These are phyloP conservation scores for Drosophila hamatofila DNA, from an alignment of 2,888 invertebrate species.

Conservation along the genomic window DNA sequence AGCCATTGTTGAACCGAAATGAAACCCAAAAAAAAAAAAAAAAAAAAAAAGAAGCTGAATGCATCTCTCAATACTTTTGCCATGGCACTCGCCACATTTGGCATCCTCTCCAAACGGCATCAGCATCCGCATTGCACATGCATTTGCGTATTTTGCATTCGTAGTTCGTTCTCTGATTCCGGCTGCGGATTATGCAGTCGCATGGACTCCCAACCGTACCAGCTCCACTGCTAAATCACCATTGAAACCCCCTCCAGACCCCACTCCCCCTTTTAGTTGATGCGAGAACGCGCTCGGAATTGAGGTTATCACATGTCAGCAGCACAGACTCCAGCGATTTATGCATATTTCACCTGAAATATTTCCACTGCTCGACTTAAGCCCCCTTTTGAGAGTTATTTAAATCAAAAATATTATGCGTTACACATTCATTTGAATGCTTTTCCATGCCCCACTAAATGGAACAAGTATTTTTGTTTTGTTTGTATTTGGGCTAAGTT, in stretches of 20 bases:
- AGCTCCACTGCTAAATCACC: background rate
- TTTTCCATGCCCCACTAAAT: background rate
- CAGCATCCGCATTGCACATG: slow-evolving; percentile 28
- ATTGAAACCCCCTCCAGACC: no score
- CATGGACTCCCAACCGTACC: slow-evolving; percentile 19
- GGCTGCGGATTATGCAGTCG: slow-evolving; percentile 63
- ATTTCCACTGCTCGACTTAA: slow-evolving; percentile 30
- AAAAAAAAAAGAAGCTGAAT: background rate
- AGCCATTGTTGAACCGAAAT: slow-evolving; percentile 1
- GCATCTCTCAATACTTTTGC: slow-evolving; percentile 13
- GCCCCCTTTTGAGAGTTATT: slow-evolving; percentile 19
- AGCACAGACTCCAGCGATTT: slow-evolving; percentile 56
- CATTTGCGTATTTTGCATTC: slow-evolving; percentile 51
- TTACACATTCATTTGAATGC: slow-evolving; percentile 7
- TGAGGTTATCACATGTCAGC: slow-evolving; percentile 69
- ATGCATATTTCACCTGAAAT: slow-evolving; percentile 40
- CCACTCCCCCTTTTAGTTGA: slow-evolving; percentile 35
- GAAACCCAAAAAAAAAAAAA: background rate
- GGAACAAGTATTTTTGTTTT: background rate
- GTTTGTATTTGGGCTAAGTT: no score
- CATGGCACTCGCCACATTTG: slow-evolving; percentile 10
- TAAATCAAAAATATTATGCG: slow-evolving; percentile 17
- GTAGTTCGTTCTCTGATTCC: slow-evolving; percentile 23
- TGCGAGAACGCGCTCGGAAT: slow-evolving; percentile 61
- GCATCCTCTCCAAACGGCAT: slow-evolving; percentile 30